phyloP scores from a whole-genome alignment of 2,888 invertebrate species.

The Ariolimax columbianus region DNA sequence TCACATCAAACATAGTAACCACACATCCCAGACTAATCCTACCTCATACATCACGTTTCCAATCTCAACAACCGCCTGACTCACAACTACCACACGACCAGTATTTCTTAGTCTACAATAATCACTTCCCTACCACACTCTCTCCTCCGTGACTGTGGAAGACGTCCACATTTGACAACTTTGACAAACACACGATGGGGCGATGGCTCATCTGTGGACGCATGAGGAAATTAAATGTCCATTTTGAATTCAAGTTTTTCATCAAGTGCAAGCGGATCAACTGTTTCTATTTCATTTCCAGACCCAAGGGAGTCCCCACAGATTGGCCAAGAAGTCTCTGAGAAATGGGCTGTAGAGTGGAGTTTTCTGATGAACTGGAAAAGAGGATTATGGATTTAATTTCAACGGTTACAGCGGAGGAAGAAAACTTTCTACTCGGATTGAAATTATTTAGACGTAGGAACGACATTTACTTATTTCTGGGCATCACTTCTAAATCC shows the following conservation, averaged over 20 bases:
- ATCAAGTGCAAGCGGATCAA: slow-evolving; percentile 35
- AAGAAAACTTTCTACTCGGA: neutral
- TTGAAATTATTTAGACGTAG: slow-evolving; percentile 10
- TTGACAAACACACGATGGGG: slow-evolving; percentile 18
- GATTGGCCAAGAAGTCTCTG: neutral
- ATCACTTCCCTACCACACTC: neutral
- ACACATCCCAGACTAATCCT: no score
- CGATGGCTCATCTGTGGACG: slow-evolving; percentile 30
- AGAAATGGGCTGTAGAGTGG: slow-evolving; percentile 1
- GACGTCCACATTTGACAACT: slow-evolving; percentile 7
- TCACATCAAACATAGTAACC: no score
- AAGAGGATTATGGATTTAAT: slow-evolving; percentile 28
- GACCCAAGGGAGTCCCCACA: neutral
- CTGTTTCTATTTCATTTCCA: slow-evolving; percentile 29
- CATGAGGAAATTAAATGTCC: slow-evolving; percentile 43
- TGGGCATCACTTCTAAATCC: neutral
- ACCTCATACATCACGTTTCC: no score
- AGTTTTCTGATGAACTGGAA: slow-evolving; percentile 10
- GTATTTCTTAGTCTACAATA: neutral
- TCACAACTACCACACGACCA: neutral
- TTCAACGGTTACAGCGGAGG: neutral
- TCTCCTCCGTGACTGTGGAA: neutral
- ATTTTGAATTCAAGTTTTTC: slow-evolving; percentile 40
- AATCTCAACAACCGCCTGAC: neutral
- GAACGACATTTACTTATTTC: neutral